These are phyloP conservation scores for Drosophila virilis DNA, from an alignment of 1,140 invertebrate species.

Conservation along the genomic window DNA sequence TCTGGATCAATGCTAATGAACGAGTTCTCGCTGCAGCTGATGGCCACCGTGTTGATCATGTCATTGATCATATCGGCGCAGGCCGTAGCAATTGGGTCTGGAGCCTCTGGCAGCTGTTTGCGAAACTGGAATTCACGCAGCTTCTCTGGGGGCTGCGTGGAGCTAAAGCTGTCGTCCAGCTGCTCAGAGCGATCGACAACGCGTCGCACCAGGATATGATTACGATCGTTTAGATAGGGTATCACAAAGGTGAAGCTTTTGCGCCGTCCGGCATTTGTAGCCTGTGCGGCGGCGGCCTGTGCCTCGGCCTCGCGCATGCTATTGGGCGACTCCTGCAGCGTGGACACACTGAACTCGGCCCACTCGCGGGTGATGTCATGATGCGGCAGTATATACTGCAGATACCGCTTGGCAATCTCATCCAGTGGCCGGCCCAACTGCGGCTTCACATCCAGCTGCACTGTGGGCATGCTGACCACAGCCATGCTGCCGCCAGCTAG, in stretches of 20 bases:
- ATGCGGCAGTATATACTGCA: conserved; percentile 77
- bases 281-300: conserved; percentile 39
- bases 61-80: conserved; percentile 77
- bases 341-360: conserved; percentile 83
- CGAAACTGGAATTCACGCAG: conserved; percentile 52
- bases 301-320: conserved; percentile 58
- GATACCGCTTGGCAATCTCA: conserved; percentile 78
- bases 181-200: conserved; percentile 78
- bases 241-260: conserved; percentile 78
- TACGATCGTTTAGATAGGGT: conserved; percentile 80
- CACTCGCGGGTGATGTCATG: conserved; percentile 79
- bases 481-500: conserved; percentile 78
- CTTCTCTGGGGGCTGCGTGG: conserved; percentile 26
- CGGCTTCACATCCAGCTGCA: conserved; percentile 77
- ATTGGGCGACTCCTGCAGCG: conserved; percentile 51
- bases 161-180: conserved; percentile 63
- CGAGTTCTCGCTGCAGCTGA: conserved; percentile 79
- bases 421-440: conserved; percentile 68
- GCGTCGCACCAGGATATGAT: conserved; percentile 73
- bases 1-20: conserved; percentile 68
- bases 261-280: conserved; percentile 33
- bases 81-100: conserved; percentile 32
- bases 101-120: not conserved
- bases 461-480: conserved; percentile 74
- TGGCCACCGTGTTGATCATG: conserved; percentile 83